These are phyloP conservation scores for Tetrax tetrax DNA, from an alignment of 2,113 vertebrate species.

Conservation along the genomic window DNA sequence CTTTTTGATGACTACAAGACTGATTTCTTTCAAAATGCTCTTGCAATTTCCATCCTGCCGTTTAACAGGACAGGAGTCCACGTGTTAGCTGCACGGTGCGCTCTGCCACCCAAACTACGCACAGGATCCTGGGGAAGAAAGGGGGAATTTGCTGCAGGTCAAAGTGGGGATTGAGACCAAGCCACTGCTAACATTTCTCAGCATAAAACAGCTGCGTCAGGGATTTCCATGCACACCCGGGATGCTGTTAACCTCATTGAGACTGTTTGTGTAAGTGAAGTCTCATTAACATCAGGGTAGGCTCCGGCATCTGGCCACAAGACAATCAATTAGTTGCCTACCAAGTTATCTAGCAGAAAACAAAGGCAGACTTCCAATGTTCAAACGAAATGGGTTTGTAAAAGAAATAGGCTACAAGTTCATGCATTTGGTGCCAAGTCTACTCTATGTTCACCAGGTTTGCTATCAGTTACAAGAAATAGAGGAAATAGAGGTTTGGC, in stretches of 20 bases:
- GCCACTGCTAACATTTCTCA: background rate
- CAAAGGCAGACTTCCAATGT: slow-evolving; percentile 15
- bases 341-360: background rate
- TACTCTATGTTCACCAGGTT: slow-evolving; percentile 38
- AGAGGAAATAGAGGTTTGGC: slow-evolving; percentile 48
- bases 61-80: background rate
- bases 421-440: slow-evolving; percentile 17
- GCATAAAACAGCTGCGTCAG: background rate
- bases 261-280: background rate
- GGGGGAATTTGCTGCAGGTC: background rate
- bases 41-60: background rate
- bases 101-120: background rate
- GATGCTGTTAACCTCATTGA: background rate
- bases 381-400: background rate
- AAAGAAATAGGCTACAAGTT: slow-evolving; percentile 24
- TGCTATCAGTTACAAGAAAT: background rate
- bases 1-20: background rate
- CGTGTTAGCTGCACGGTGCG: background rate
- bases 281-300: slow-evolving; percentile 4
- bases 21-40: background rate
- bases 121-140: background rate
- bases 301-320: slow-evolving; percentile 51
- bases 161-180: background rate
- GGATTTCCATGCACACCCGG: background rate
- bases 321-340: slow-evolving; percentile 50